Evolutionary conservation across 2,113 vertebrate species (phyloP).

Genomic region (Vidua macroura): DNA sequence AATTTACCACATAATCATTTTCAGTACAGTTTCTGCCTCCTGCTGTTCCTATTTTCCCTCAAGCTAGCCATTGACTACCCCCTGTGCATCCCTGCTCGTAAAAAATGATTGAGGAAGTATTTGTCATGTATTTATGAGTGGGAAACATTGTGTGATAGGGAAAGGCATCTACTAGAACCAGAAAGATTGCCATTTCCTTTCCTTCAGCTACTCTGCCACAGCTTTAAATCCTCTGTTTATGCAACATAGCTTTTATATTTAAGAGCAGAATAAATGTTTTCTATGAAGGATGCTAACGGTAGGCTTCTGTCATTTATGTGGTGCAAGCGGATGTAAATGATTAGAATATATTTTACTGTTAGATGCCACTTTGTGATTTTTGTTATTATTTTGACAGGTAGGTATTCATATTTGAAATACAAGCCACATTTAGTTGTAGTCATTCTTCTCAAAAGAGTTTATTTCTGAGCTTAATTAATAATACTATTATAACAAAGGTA

Average conservation of each 20-base stretch:
- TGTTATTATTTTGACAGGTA: neutral
- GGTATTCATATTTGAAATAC: constrained; percentile 49
- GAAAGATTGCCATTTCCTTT: constrained; percentile 81
- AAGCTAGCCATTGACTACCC: constrained; percentile 92
- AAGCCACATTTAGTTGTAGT: constrained; percentile 39
- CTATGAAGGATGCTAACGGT: constrained; percentile 69
- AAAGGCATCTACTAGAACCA: constrained; percentile 89
- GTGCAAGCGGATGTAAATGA: constrained; percentile 66
- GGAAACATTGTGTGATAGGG: constrained; percentile 92
- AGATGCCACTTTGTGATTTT: constrained; percentile 61
- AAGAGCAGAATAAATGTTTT: constrained; percentile 69
- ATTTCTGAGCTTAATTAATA: constrained; percentile 48
- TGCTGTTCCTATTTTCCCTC: constrained; percentile 95
- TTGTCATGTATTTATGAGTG: constrained; percentile 99
- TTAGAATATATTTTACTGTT: constrained; percentile 70
- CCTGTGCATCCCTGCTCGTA: constrained; percentile 98
- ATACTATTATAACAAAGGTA: constrained; percentile 24
- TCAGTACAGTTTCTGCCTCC: constrained; percentile 91
- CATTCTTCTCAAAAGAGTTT: constrained; percentile 37
- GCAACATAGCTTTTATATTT: constrained; percentile 74
- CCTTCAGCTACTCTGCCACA: constrained; percentile 70
- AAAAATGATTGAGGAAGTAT: constrained; percentile 99
- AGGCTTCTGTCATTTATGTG: constrained; percentile 60
- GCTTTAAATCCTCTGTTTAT: constrained; percentile 78
- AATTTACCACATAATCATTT: constrained; percentile 94